Evolutionary conservation across 2,113 vertebrate species (phyloP).

Genomic region (Capreolus pygargus): DNA sequence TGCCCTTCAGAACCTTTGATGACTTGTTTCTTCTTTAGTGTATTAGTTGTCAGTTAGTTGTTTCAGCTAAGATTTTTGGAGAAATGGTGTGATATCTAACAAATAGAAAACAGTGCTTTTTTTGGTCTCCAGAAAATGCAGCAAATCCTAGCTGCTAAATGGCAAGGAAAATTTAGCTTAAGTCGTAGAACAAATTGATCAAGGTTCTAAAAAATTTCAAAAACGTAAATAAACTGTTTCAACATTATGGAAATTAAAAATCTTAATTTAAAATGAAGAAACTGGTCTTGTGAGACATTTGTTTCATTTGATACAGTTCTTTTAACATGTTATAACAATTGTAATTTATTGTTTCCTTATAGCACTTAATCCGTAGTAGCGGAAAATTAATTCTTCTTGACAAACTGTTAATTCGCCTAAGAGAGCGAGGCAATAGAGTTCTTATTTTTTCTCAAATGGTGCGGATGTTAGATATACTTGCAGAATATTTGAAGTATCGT

Average conservation of each 20-base stretch:
- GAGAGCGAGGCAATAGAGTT: constrained; percentile 95
- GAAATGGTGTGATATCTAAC: neutral
- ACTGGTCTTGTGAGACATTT: neutral
- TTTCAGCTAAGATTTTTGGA: constrained; percentile 30
- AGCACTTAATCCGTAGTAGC: constrained; percentile 97
- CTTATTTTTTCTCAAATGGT: constrained; percentile 99
- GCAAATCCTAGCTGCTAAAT: neutral
- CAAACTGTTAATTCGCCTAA: constrained; percentile 94
- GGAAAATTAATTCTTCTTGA: constrained; percentile 97
- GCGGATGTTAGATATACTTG: constrained; percentile 98
- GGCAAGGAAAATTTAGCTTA: neutral
- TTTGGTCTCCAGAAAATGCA: neutral
- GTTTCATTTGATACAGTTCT: neutral
- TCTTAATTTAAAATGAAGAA: neutral
- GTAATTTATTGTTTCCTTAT: constrained; percentile 75
- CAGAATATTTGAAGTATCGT: constrained; percentile 94
- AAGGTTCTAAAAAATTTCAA: neutral
- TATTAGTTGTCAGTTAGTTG: neutral
- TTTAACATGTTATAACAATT: neutral
- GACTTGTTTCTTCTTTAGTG: neutral
- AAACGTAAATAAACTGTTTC: neutral
- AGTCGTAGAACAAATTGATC: neutral
- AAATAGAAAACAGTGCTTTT: neutral
- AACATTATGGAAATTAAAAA: neutral
- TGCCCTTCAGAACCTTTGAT: neutral